Evolutionary conservation across 1,140 invertebrate genomes (phyloP), one percentile per base, ranked within the genome.

Genomic region (Camponotus vicinus): DNA sequence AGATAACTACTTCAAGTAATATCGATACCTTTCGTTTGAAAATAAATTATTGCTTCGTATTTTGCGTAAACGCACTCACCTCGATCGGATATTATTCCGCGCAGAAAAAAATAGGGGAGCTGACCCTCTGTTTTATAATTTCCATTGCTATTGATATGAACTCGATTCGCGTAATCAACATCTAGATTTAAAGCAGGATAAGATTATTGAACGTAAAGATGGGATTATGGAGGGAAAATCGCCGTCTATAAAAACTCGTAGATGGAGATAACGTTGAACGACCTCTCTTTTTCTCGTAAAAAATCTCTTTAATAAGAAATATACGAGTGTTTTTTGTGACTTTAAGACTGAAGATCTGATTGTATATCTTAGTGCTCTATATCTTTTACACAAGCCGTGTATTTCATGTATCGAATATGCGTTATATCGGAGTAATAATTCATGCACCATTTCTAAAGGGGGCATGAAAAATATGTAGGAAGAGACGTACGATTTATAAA

Each of bases 1-100:
- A 80, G 85, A 90, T 90, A 87, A 79, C 45, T 85, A 89, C 87
- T 85, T 67, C 32, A 21, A 67, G 88, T 42, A 90, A 90, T 90
- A 90, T 90, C 89, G 85, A 89, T 89, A 89, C 86, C 66, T 89
- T 88, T 77, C 63, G 52, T 52, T 45, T 45, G 66, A 52, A 84
- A 63, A 61, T 71, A 83, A 89, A 89, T 89, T 88, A 89, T 69
- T 42, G 61, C 37, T 45, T 69, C 64, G 27, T 69, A 21, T 57
- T 15, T 59, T 37, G 27, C 32, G 45, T 70, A 27, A 79, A 79
- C 57, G 70, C 3, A 1, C 11, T 2, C 11, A 40, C 11, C n/a
- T 77, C 32, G 71, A 84, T 77, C 45, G 37, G 11, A 49, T 42
- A 21, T 71, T 40, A 59, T 55, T 57, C 57, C 9, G 5, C 27